These are phyloP conservation scores for Psix sp. DNA, from an alignment of 1,140 invertebrate genomes.

Conservation along the genomic window DNA sequence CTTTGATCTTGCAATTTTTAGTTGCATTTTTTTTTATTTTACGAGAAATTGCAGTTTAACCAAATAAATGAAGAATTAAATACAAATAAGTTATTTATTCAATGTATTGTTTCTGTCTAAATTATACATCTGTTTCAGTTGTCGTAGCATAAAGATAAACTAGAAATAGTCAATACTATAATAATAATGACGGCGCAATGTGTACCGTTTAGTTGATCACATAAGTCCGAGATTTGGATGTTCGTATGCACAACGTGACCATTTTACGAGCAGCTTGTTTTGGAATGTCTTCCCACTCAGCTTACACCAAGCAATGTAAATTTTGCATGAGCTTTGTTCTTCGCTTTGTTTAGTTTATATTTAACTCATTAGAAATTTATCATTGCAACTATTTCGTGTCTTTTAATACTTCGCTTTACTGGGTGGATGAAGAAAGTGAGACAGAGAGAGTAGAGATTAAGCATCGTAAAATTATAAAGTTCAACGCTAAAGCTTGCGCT, in stretches of 20 bases:
- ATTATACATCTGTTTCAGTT: slow-evolving; percentile 15
- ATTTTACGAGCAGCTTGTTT: slow-evolving; percentile 51
- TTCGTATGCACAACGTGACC: slow-evolving; percentile 21
- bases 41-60: too few relatives aligned
- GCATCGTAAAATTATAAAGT: slow-evolving; percentile 71
- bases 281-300: slow-evolving; percentile 32
- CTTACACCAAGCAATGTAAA: slow-evolving; percentile 46
- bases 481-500: slow-evolving; percentile 62
- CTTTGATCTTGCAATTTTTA: too few relatives aligned
- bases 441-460: slow-evolving; percentile 59
- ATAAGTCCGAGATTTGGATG: slow-evolving; percentile 46
- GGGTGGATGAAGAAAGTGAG: slow-evolving; percentile 39
- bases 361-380: slow-evolving; percentile 47
- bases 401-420: slow-evolving; percentile 32
- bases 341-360: slow-evolving; percentile 52
- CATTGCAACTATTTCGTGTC: slow-evolving; percentile 30
- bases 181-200: slow-evolving; percentile 33
- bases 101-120: slow-evolving; percentile 11
- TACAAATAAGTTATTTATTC: too few relatives aligned
- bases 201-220: slow-evolving; percentile 27
- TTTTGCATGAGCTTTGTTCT: slow-evolving; percentile 50
- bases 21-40: too few relatives aligned
- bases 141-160: slow-evolving; percentile 50
- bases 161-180: slow-evolving; percentile 52
- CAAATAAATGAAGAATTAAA: too few relatives aligned